phyloP scores from a whole-genome alignment of 1,140 invertebrate species.

The Tribolium madens region DNA sequence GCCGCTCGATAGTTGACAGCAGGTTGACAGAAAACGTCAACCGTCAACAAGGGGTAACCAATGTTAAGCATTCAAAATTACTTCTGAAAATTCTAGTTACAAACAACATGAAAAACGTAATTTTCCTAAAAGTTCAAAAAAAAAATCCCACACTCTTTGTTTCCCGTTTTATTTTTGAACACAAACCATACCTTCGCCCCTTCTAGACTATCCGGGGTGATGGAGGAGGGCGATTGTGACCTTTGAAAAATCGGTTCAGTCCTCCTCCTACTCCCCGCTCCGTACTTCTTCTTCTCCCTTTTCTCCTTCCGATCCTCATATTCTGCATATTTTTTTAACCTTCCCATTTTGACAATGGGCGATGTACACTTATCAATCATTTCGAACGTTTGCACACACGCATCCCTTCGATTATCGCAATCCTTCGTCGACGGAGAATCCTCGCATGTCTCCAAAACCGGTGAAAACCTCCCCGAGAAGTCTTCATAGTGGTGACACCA shows the following conservation, averaged over 20 bases:
- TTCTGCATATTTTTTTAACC: constrained; percentile 11
- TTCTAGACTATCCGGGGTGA: constrained; percentile 60
- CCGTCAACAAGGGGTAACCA: too few relatives aligned
- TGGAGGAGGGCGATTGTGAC: constrained; percentile 54
- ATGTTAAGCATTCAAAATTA: too few relatives aligned
- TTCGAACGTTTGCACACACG: constrained; percentile 70
- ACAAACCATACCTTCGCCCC: constrained; percentile 44
- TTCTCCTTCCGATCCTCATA: constrained; percentile 21
- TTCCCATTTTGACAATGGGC: constrained; percentile 56
- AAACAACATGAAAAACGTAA: too few relatives aligned
- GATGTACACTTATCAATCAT: constrained; percentile 65
- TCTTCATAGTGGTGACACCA: constrained; percentile 65
- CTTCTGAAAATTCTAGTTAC: too few relatives aligned
- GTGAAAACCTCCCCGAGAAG: constrained; percentile 61
- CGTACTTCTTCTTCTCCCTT: constrained; percentile 34
- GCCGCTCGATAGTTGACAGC: too few relatives aligned
- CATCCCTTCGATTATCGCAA: constrained; percentile 64
- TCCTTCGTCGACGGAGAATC: constrained; percentile 57
- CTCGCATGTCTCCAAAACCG: constrained; percentile 66
- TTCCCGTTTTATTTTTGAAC: background rate
- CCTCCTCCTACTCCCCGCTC: constrained; percentile 49
- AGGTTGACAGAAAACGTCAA: too few relatives aligned
- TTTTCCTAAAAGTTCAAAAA: too few relatives aligned
- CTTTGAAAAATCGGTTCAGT: constrained; percentile 55
- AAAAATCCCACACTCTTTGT: too few relatives aligned